Evolutionary conservation across 1,140 invertebrate genomes (phyloP), one percentile per base, ranked within the genome.

Genomic region (Antheraea pernyi): DNA sequence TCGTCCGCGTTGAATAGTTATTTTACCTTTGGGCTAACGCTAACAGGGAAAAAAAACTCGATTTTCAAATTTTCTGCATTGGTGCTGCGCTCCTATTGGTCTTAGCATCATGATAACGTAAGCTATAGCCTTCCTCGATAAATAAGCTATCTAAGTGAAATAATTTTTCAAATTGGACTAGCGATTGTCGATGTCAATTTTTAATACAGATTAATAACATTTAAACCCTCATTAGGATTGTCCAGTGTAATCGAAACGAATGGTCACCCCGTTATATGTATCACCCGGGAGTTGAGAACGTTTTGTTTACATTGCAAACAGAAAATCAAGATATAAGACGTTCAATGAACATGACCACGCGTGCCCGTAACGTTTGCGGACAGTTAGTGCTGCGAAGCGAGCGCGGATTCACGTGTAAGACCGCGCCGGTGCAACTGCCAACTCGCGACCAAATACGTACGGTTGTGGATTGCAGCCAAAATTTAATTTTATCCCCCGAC

Each of bases 301-400:
- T 37, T n/a, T 48, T 70, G 69, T 70, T 70, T 70, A 65, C 69
- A 70, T 70, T 42, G 37, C 63, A 66, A 70, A 70, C 69, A 70
- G 5, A 48, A 16, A 18, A 60, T 16, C 7, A 18, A 60, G 63
- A 65, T 69, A 69, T 60, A 70, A 59, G 48, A 42, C 68, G 36
- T 13, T 2, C 16, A n/a, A 53, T 13, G 13, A 13, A n/a, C 16
- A 53, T 53, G 46, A 53, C 10, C 46, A 53, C 46, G 46, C 46
- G 46, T 53, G 10, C 16, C 0, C 16, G 46, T 53, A 53, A 53
- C 46, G 46, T 7, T 53, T 53, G 46, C 16, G 46, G 16, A 16
- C 46, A 53, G 46, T 53, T 16, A 53, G 46, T n/a, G 46, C 19
- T 48, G 3, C 19, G 19, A 11, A 30, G 46, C 39, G 60, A 30